These are phyloP conservation scores for Ctenopoma kingsleyae DNA, from an alignment of 2,797 vertebrate genomes.

Conservation along the genomic window DNA sequence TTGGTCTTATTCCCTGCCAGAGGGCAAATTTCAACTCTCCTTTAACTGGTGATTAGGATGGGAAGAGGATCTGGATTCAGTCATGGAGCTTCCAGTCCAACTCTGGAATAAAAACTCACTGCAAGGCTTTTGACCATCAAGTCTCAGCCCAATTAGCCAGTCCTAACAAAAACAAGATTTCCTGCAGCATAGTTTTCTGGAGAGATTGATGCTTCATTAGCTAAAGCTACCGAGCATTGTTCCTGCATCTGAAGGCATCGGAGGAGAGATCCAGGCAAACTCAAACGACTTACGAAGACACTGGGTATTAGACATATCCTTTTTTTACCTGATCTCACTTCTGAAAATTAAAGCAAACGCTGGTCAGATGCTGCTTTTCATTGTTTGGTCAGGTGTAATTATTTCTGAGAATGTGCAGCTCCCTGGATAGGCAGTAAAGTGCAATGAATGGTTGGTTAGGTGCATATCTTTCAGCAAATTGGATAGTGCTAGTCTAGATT, in stretches of 20 bases:
- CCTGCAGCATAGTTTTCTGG: conserved; percentile 32
- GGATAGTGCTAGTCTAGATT: conserved; percentile 29
- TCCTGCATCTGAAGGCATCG: conserved; percentile 12
- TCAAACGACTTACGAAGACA: conserved; percentile 17
- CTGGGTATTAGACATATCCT: conserved; percentile 34
- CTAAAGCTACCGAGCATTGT: conserved; percentile 30
- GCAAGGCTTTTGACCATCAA: conserved; percentile 35
- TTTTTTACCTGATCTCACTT: conserved; percentile 27
- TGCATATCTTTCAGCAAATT: conserved; percentile 57
- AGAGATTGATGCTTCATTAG: conserved; percentile 63
- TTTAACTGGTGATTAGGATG: conserved; percentile 66
- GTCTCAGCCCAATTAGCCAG: conserved; percentile 66
- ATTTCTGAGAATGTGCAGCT: conserved; percentile 29
- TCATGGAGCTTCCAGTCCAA: conserved; percentile 5
- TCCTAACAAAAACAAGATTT: conserved; percentile 24
- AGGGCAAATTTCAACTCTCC: conserved; percentile 59
- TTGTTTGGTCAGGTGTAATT: conserved; percentile 28
- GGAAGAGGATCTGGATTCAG: conserved; percentile 43
- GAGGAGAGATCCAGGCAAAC: conserved; percentile 1
- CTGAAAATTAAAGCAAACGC: conserved; percentile 15
- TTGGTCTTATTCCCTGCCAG: conserved; percentile 64
- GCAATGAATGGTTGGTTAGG: conserved; percentile 50
- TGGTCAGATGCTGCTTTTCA: conserved; percentile 26
- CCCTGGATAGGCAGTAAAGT: conserved; percentile 29
- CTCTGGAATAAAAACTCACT: conserved; percentile 32